Base-by-base conservation (phyloP, 2,113 vertebrate genomes). In the Hyperopisus bebe region DNA sequence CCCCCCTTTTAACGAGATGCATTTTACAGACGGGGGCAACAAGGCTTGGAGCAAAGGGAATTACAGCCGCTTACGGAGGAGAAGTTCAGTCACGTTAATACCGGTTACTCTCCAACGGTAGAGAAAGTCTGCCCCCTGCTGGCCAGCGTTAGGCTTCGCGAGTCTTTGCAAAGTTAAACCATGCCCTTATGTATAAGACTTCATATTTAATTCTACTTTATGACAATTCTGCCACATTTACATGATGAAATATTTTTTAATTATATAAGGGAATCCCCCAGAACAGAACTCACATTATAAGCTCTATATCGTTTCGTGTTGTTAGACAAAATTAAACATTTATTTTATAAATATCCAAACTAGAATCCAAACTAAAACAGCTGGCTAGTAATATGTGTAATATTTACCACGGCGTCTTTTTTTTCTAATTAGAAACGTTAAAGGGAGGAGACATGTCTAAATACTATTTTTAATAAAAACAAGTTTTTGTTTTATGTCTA, bases 111-210 rank as follows among this genome's bases (percentile, higher is more conserved):
- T 88, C 89, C 90, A 93, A 92, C 90, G 92, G 93, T 95, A 94
- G 95, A 95, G 95, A 95, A 95, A 96, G 95, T 90, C 96, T 96
- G 95, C 95, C 96, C 95, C 94, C 96, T 95, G 94, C 95, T 95
- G 96, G 66, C 55, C 70, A 4, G 19, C 39, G 31, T 77, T 51
- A 9, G 50, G 77, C 24, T 47, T 48, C 15, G 44, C 13, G 5
- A 48, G 39, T 44, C 21, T 17, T 86, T 53, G 48, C 27, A 17
- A 17, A 85, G 15, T 46, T 48, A 85, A 47, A 47, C 19, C 17
- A 85, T 48, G 24, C 17, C 13, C 35, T 80, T 42, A 35, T 80
- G 74, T 80, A 39, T 2, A 35, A 42, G 17, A 80, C 19, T 39
- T 17, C 15, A 19, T 42, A 17, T 80, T 42, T 80, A 19, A 19